A percentile compares a stretch with the other conserved stretches of the same genome.
Conservation (phyloP, 2,888 invertebrate species). For the Nemapogon koenigi region DNA sequence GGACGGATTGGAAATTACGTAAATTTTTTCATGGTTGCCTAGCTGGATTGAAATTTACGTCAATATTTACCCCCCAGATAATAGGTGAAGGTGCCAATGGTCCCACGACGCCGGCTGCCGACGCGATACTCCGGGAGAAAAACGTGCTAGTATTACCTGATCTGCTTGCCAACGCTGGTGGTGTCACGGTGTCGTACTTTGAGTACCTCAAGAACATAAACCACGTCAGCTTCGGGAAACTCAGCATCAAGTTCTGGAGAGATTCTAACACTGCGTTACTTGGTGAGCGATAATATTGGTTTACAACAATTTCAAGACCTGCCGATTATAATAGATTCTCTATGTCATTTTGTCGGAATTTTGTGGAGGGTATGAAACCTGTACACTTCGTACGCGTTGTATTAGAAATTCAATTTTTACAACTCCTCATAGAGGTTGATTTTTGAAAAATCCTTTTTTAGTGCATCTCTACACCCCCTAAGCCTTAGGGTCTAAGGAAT, state of each 20-base stretch:
- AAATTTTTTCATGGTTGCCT: neutral
- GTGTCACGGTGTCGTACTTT: slow-evolving; percentile 92
- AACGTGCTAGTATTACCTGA: slow-evolving; percentile 84
- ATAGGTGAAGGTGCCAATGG: slow-evolving; percentile 92
- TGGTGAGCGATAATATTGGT: too few species aligned
- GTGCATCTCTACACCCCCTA: too few species aligned
- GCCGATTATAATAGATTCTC: too few species aligned
- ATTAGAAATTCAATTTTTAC: too few species aligned
- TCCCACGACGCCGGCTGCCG: slow-evolving; percentile 87
- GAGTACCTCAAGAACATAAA: slow-evolving; percentile 91
- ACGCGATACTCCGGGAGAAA: slow-evolving; percentile 73
- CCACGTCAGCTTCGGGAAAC: slow-evolving; percentile 87
- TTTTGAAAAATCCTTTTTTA: too few species aligned
- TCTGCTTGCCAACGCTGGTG: slow-evolving; percentile 78
- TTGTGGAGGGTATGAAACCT: too few species aligned
- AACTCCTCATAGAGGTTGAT: too few species aligned
- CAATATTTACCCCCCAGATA: slow-evolving; percentile 58
- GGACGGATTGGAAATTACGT: neutral
- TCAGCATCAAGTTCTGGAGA: slow-evolving; percentile 86
- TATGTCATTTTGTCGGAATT: too few species aligned
- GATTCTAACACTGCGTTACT: slow-evolving; percentile 84
- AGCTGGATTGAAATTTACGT: neutral
- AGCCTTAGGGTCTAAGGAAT: too few species aligned
- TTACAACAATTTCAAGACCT: too few species aligned
- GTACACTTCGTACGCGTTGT: too few species aligned